Percentiles rank a stretch among this genome's conserved stretches.
Conservation (phyloP, 2,113 vertebrate species). For the Pteropus alecto region DNA sequence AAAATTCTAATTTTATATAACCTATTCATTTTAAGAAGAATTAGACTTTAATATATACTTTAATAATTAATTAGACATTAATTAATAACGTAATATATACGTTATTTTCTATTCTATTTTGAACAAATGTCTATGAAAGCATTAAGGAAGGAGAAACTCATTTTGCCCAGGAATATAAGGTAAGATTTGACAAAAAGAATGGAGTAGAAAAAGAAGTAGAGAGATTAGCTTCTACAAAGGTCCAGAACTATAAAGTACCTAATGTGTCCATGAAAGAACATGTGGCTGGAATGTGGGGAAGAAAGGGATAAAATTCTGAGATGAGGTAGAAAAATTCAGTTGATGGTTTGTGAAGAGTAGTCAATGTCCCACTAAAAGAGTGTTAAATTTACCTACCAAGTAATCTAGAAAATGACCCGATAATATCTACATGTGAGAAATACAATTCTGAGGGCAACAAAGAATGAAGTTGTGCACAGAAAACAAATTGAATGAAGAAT, state of each 20-base stretch:
- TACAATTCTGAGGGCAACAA: not conserved
- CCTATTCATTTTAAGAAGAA: not conserved
- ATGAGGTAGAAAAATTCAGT: not conserved
- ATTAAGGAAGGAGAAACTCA: not conserved
- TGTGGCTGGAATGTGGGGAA: not conserved
- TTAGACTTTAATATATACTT: not conserved
- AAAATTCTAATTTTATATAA: not conserved
- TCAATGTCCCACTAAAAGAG: not conserved
- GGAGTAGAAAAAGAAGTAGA: not conserved
- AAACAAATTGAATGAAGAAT: not conserved
- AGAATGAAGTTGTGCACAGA: not conserved
- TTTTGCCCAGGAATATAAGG: not conserved
- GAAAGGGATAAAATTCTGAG: not conserved
- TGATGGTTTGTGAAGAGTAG: not conserved
- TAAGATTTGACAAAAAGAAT: not conserved
- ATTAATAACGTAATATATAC: not conserved
- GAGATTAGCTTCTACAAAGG: not conserved
- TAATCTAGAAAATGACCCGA: not conserved
- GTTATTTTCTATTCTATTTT: not conserved
- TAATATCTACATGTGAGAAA: not conserved
- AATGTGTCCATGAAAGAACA: not conserved
- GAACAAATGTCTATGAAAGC: not conserved
- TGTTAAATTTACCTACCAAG: not conserved
- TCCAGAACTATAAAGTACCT: not conserved
- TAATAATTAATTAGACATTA: no score